These are phyloP conservation scores for Ivindomyrus marchei DNA, from an alignment of 2,113 vertebrate genomes.

Conservation along the genomic window DNA sequence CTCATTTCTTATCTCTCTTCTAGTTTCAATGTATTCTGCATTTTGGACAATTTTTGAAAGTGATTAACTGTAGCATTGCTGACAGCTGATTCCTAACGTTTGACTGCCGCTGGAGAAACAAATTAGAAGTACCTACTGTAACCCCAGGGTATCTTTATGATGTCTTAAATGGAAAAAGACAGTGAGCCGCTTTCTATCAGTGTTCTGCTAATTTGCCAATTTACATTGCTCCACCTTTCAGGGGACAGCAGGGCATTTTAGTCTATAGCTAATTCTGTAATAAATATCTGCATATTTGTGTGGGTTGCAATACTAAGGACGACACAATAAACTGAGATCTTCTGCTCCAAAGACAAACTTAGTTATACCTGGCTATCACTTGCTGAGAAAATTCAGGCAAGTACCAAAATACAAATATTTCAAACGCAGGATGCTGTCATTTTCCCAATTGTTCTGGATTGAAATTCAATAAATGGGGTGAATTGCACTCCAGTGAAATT, in stretches of 20 bases:
- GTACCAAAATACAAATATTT: neutral
- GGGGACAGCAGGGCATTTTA: neutral
- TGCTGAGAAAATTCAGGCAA: neutral
- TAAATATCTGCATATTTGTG: neutral
- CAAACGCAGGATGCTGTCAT: neutral
- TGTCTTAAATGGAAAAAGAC: neutral
- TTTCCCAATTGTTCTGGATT: neutral
- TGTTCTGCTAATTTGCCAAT: neutral
- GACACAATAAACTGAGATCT: neutral
- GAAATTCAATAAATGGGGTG: neutral
- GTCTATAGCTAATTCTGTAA: neutral
- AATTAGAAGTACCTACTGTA: neutral
- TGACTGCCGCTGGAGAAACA: neutral
- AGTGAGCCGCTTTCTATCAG: neutral
- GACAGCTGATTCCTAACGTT: neutral
- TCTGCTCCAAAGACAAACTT: neutral
- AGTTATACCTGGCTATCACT: neutral
- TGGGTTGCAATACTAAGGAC: neutral
- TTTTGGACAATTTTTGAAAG: neutral
- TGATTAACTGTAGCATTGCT: neutral
- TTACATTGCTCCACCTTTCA: neutral
- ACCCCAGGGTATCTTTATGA: neutral
- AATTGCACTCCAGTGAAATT: neutral
- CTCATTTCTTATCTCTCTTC: neutral
- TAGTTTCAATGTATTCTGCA: neutral